Conservation (phyloP, 2,113 vertebrate species). For the Arenaria interpres region DNA sequence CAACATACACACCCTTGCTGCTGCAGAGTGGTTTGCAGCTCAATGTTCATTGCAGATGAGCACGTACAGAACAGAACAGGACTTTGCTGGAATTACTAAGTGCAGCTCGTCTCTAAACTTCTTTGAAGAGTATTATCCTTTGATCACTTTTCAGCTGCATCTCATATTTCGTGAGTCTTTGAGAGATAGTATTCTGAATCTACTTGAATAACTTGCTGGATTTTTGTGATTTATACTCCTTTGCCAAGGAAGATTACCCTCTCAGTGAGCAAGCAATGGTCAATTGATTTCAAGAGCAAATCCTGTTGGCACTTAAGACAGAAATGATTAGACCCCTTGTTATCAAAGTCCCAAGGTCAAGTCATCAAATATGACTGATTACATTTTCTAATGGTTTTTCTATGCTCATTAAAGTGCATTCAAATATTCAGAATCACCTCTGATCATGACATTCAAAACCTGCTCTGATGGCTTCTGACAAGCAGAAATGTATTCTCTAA, state of each 20-base stretch:
- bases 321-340: constrained; percentile 74
- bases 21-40: constrained; percentile 21
- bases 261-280: constrained; percentile 71
- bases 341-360: constrained; percentile 80
- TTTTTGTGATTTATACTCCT: constrained; percentile 72
- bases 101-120: constrained; percentile 24
- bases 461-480: constrained; percentile 68
- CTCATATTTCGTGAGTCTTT: constrained; percentile 21
- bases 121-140: constrained; percentile 52
- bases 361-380: constrained; percentile 80
- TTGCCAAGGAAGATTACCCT: constrained; percentile 70
- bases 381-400: constrained; percentile 78
- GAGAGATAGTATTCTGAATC: constrained; percentile 53
- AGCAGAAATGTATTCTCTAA: constrained; percentile 78
- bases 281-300: constrained; percentile 77
- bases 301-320: constrained; percentile 65
- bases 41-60: not conserved
- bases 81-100: constrained; percentile 37
- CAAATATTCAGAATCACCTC: constrained; percentile 73
- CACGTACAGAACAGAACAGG: not conserved
- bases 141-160: constrained; percentile 72
- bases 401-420: constrained; percentile 79
- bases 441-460: constrained; percentile 76
- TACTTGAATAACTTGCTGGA: constrained; percentile 67
- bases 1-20: not conserved